phyloP scores from a whole-genome alignment of 2,113 vertebrate species.

The Saccopteryx leptura region DNA sequence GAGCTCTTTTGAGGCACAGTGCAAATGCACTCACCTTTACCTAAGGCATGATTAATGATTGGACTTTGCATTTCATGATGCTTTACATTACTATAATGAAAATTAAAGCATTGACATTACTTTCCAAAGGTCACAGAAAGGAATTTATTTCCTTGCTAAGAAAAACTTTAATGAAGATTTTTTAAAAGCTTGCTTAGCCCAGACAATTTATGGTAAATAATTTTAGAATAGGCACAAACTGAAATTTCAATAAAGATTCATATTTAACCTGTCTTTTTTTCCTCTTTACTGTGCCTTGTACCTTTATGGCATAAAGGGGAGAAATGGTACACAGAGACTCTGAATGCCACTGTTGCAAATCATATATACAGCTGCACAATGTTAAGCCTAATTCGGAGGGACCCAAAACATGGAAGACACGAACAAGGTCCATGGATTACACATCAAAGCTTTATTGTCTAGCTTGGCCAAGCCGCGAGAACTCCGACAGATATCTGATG shows the following conservation, averaged over 20 bases:
- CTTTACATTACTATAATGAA: neutral
- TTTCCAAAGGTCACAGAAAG: slow-evolving; percentile 59
- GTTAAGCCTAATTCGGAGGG: too few relatives aligned
- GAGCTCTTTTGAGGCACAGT: neutral
- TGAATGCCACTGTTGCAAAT: slow-evolving; percentile 68
- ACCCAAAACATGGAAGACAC: too few relatives aligned
- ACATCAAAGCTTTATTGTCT: too few relatives aligned
- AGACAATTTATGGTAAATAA: slow-evolving; percentile 20
- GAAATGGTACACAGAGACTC: neutral
- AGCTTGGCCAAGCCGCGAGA: too few relatives aligned
- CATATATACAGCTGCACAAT: neutral
- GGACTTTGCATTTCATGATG: neutral
- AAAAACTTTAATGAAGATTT: slow-evolving; percentile 38
- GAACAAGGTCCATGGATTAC: too few relatives aligned
- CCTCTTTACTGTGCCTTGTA: neutral
- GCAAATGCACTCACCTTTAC: neutral
- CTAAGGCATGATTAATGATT: neutral
- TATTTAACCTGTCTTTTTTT: neutral
- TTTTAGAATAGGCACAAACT: neutral
- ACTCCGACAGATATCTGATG: too few relatives aligned
- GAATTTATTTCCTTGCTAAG: slow-evolving; percentile 26
- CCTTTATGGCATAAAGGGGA: slow-evolving; percentile 7
- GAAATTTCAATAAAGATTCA: slow-evolving; percentile 63
- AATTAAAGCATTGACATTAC: slow-evolving; percentile 28
- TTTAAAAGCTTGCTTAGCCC: neutral